Conservation (phyloP, 2,113 vertebrate genomes). For the Martes martes region DNA sequence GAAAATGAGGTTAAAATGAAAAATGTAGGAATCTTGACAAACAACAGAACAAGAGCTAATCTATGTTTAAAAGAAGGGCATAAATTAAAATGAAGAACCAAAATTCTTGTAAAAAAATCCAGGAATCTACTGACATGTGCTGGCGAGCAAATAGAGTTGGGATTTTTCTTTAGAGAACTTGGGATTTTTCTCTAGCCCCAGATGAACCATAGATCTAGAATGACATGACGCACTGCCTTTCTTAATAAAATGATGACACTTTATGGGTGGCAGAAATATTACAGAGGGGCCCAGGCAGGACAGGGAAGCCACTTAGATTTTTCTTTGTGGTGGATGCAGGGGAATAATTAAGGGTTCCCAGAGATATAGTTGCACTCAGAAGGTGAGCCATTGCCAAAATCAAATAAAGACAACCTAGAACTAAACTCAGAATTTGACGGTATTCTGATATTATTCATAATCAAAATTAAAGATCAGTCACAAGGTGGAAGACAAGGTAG, state of each 20-base stretch:
- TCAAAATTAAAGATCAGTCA: background rate
- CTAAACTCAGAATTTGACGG: background rate
- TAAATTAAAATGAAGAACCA: conserved; percentile 59
- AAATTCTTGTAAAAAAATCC: conserved; percentile 23
- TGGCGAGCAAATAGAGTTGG: background rate
- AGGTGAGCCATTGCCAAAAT: background rate
- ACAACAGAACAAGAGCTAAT: conserved; percentile 52
- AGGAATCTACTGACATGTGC: background rate
- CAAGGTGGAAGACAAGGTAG: background rate
- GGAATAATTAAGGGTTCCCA: background rate
- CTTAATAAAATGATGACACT: background rate
- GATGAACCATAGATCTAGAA: background rate
- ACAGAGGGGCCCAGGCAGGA: background rate
- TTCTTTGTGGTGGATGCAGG: background rate
- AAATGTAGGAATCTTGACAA: conserved; percentile 61
- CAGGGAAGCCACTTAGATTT: background rate
- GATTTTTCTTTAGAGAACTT: background rate
- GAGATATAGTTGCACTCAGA: background rate
- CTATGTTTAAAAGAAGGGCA: conserved; percentile 53
- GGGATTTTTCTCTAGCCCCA: background rate
- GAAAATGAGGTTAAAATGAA: conserved; percentile 77
- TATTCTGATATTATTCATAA: conserved; percentile 11
- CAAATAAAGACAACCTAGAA: conserved; percentile 1
- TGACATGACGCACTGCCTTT: background rate
- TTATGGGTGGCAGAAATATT: background rate